Evolutionary conservation across 2,888 invertebrate genomes (phyloP), one percentile per base, ranked within the genome.

Genomic region (Eristalis arbustorum): DNA sequence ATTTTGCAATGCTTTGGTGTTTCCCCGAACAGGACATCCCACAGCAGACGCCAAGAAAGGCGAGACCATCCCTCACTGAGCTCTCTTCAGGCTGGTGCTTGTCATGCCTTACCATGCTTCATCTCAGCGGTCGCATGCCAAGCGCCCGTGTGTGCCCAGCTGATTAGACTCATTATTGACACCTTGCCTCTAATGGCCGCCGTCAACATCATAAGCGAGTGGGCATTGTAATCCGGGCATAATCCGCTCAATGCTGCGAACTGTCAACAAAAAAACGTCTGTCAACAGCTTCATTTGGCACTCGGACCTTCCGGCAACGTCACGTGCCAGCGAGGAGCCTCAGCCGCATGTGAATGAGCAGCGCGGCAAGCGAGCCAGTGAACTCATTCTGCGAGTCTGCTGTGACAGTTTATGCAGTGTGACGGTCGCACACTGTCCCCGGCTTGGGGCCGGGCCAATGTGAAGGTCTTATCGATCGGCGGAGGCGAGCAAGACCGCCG

Each of bases 401-500:
- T 49, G 49, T 77, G 42, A 73, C 73, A 73, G 64, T 59, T 72
- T 37, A 22, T 73, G 28, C 31, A 8, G 68, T 73, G 74, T 59
- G 72, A 68, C 59, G 76, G 72, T 57, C 72, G 66, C 1, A 10
- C 72, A 67, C 18, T 64, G 37, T 56, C 25, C 63, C 62, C 49
- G 42, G 42, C n/a, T 42, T 42, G 42, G 49, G 49, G 49, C n/a
- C 67, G 13, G 68, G 57, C 76, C 85, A 85, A 85, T 85, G 85
- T 85, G 81, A 85, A 85, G 85, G 85, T 77, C 77, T 73, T 74
- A 85, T 77, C 82, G 85, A 85, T 61, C 66, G 68, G 61, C 76
- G 31, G 6, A 14, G 13, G n/a, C 31, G 25, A 34, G n/a, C 49
- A 18, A 18, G 31, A 49, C 49, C 49, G 18, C 61, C 67, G 40